Evolutionary conservation across 1,140 invertebrate genomes (phyloP).

Genomic region (Caenorhabditis brenneri): DNA sequence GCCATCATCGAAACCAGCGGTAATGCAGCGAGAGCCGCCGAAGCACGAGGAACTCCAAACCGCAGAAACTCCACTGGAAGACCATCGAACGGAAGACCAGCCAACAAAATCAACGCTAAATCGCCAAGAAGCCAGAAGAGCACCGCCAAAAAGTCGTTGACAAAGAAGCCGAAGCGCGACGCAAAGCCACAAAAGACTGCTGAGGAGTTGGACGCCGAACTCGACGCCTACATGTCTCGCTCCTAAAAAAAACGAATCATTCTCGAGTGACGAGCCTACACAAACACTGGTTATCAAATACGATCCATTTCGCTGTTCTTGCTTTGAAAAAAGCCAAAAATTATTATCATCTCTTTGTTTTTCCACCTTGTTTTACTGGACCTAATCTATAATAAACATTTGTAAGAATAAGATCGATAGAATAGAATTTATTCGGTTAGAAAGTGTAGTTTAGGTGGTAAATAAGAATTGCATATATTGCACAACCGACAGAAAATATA

Average conservation of each 20-base stretch:
- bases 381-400: neutral
- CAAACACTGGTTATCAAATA: neutral
- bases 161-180: neutral
- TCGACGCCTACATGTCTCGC: slow-evolving; percentile 54
- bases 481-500: slow-evolving; percentile 36
- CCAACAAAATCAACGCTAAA: neutral
- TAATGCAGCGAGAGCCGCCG: neutral
- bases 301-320: neutral
- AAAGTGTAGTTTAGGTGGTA: no score
- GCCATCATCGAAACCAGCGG: neutral
- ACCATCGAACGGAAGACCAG: neutral
- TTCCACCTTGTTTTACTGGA: neutral
- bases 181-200: slow-evolving; percentile 44
- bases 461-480: neutral
- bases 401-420: neutral
- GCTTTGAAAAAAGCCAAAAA: neutral
- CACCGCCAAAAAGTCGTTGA: neutral
- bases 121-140: neutral
- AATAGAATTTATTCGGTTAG: no score
- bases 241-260: neutral
- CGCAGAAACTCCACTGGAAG: neutral
- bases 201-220: slow-evolving; percentile 52
- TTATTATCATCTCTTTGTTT: neutral
- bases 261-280: no score
- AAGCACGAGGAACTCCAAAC: neutral